phyloP scores from a whole-genome alignment of 2,888 invertebrate genomes.

The Cheilosia pagana region DNA sequence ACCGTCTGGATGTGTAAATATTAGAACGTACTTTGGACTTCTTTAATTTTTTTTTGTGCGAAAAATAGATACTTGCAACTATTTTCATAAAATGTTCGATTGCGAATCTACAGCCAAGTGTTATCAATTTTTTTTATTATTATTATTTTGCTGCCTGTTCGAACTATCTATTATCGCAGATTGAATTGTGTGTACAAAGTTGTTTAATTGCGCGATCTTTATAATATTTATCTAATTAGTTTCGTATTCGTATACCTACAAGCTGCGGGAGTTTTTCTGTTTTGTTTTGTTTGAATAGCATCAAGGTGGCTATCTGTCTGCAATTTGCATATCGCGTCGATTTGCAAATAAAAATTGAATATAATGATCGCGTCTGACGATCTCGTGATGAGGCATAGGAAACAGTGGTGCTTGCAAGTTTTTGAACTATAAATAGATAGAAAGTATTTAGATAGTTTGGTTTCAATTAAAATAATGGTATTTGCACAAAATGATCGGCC shows the following conservation, averaged over 20 bases:
- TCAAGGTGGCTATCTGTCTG: slow-evolving; percentile 48
- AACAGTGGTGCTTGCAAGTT: background rate
- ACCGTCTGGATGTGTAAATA: slow-evolving; percentile 71
- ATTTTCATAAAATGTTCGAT: slow-evolving; percentile 26
- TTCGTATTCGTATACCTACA: background rate
- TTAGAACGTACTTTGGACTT: slow-evolving; percentile 50
- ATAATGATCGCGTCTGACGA: background rate
- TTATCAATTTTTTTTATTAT: slow-evolving; percentile 36
- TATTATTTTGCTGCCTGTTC: background rate
- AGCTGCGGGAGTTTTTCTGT: background rate
- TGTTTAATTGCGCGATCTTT: slow-evolving; percentile 61
- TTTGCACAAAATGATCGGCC: too few relatives aligned
- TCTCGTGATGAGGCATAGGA: background rate
- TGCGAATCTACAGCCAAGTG: slow-evolving; percentile 34
- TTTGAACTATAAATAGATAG: background rate
- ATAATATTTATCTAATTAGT: slow-evolving; percentile 60
- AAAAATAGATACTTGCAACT: slow-evolving; percentile 37
- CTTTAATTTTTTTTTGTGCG: slow-evolving; percentile 15
- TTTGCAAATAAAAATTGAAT: slow-evolving; percentile 11
- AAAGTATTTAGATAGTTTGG: too few relatives aligned
- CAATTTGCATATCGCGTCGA: slow-evolving; percentile 33
- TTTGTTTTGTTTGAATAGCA: slow-evolving; percentile 40
- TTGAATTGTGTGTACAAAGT: slow-evolving; percentile 66
- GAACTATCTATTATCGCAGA: slow-evolving; percentile 45
- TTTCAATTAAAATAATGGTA: too few relatives aligned